phyloP scores from a whole-genome alignment of 2,888 invertebrate genomes.

The Dinocampus coccinellae region DNA sequence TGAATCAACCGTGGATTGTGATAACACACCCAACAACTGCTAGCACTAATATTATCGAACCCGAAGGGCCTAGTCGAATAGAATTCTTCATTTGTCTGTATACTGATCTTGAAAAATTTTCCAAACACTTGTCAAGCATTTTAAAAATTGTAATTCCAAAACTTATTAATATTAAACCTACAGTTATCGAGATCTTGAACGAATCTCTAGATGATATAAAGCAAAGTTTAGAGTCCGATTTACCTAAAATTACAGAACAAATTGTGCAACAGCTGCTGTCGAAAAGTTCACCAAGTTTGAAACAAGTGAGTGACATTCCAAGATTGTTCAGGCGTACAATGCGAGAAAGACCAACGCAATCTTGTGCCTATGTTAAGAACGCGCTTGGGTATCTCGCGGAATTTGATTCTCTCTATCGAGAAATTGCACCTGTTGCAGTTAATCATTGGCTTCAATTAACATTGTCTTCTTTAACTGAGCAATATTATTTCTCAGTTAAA shows the following conservation, averaged over 20 bases:
- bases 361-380: constrained; percentile 83
- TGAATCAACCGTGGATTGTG: constrained; percentile 59
- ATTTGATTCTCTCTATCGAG: constrained; percentile 72
- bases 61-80: constrained; percentile 52
- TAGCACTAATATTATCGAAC: constrained; percentile 50
- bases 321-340: constrained; percentile 93
- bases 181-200: constrained; percentile 52
- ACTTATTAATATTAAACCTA: constrained; percentile 49
- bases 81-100: constrained; percentile 68
- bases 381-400: constrained; percentile 75
- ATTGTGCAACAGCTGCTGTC: constrained; percentile 67
- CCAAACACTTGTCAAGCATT: constrained; percentile 58
- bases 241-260: constrained; percentile 64
- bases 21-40: constrained; percentile 51
- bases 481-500: constrained; percentile 81
- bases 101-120: constrained; percentile 66
- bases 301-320: constrained; percentile 93
- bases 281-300: constrained; percentile 75
- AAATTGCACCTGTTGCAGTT: constrained; percentile 64
- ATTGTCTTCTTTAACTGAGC: constrained; percentile 69
- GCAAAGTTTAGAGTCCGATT: constrained; percentile 36
- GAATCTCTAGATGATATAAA: constrained; percentile 50
- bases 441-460: constrained; percentile 68
- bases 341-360: constrained; percentile 84
- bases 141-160: constrained; percentile 54